Percentiles rank a stretch among this genome's conserved stretches.
Conservation (phyloP, 2,888 invertebrate species). For the Tineola bisselliella region DNA sequence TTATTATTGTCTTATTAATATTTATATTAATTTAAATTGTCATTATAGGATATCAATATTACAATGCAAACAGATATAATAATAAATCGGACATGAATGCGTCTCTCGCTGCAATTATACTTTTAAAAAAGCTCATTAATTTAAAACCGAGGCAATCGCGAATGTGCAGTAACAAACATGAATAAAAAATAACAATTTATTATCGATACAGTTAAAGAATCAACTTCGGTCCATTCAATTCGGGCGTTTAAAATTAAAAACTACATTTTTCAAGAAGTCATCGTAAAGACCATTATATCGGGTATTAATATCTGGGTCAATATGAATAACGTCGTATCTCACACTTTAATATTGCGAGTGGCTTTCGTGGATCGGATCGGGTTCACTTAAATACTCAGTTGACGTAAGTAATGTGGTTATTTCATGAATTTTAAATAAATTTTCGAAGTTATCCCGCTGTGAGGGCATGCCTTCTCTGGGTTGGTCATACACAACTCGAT, state of each 20-base stretch:
- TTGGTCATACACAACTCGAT: constrained; percentile 38
- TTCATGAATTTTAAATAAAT: constrained; percentile 55
- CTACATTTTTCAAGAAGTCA: constrained; percentile 66
- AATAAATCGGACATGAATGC: neutral
- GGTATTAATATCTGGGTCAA: constrained; percentile 60
- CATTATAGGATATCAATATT: neutral
- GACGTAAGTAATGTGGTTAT: constrained; percentile 59
- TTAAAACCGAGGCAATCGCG: constrained; percentile 23
- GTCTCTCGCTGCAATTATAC: neutral
- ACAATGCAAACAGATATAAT: neutral
- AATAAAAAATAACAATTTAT: constrained; percentile 63
- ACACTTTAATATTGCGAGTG: constrained; percentile 47
- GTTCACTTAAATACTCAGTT: constrained; percentile 22
- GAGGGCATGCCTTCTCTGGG: constrained; percentile 45
- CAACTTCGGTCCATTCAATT: constrained; percentile 46
- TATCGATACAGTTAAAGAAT: constrained; percentile 57
- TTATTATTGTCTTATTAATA: neutral
- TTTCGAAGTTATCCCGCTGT: constrained; percentile 58
- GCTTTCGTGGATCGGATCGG: constrained; percentile 1
- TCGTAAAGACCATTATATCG: constrained; percentile 55
- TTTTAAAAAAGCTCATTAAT: constrained; percentile 34
- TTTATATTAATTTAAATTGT: neutral
- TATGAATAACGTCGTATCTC: constrained; percentile 57
- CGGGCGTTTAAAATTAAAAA: constrained; percentile 47
- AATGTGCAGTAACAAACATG: constrained; percentile 36